Conservation (phyloP, 1,140 invertebrate genomes). For the Pseudomyrmex flavicornis region DNA sequence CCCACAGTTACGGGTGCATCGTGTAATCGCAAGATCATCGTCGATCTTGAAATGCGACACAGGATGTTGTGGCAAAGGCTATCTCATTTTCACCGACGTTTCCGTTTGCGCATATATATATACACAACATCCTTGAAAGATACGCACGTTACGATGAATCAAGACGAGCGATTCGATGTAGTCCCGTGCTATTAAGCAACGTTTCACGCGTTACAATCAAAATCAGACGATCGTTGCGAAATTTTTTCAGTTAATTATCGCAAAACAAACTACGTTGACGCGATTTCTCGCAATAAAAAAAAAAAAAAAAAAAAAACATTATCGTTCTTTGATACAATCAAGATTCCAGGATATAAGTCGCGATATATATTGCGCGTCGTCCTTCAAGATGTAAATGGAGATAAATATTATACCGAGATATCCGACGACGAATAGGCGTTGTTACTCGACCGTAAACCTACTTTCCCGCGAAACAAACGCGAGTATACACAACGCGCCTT, state of each 20-base stretch:
- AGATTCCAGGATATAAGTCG: slow-evolving; percentile 63
- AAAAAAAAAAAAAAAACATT: no score
- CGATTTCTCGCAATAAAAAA: neutral
- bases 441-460: slow-evolving; percentile 27
- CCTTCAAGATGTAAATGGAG: slow-evolving; percentile 63
- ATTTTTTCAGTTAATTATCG: neutral
- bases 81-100: slow-evolving; percentile 52
- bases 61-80: slow-evolving; percentile 66
- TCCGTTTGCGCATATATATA: slow-evolving; percentile 22
- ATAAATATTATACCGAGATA: slow-evolving; percentile 62
- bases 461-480: slow-evolving; percentile 21
- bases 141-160: slow-evolving; percentile 9
- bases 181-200: neutral
- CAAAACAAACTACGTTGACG: neutral
- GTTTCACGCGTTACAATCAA: neutral
- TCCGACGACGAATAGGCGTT: slow-evolving; percentile 22
- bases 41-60: slow-evolving; percentile 65
- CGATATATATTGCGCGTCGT: slow-evolving; percentile 51
- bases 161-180: neutral
- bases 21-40: slow-evolving; percentile 19
- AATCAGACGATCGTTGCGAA: neutral
- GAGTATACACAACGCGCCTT: slow-evolving; percentile 2
- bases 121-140: neutral
- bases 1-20: slow-evolving; percentile 42
- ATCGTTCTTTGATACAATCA: slow-evolving; percentile 37